phyloP scores from a whole-genome alignment of 2,888 invertebrate genomes.

The Leptopilina syphax region DNA sequence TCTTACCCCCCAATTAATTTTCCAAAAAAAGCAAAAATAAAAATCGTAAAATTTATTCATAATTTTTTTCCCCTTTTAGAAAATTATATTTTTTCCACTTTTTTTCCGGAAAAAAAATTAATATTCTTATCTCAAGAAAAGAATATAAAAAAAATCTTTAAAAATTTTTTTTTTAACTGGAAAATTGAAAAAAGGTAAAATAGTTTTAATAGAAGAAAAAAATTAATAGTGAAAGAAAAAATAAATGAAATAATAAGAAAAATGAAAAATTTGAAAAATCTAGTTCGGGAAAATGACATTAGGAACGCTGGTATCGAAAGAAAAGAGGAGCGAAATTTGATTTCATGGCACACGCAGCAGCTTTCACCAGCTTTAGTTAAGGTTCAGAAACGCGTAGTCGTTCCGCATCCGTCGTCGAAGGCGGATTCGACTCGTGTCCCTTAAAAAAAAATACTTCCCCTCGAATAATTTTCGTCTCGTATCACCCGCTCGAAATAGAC shows the following conservation, averaged over 20 bases:
- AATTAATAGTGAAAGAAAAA: neutral
- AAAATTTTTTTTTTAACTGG: no score
- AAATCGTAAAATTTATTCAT: no score
- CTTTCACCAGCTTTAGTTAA: constrained; percentile 49
- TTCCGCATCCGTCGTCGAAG: constrained; percentile 65
- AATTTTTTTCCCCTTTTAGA: no score
- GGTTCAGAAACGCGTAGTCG: constrained; percentile 60
- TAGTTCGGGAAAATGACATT: neutral
- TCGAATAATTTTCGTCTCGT: constrained; percentile 39
- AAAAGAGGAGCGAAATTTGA: constrained; percentile 59
- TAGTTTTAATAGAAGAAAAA: no score
- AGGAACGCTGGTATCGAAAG: constrained; percentile 50
- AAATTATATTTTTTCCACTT: no score
- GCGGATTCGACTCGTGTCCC: constrained; percentile 54
- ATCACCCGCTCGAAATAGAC: neutral
- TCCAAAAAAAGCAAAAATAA: no score
- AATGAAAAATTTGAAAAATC: neutral
- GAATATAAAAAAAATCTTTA: no score
- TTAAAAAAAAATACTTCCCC: constrained; percentile 21
- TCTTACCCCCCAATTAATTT: no score
- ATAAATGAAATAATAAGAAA: neutral
- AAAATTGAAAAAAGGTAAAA: no score
- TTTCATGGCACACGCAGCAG: constrained; percentile 53
- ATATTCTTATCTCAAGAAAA: no score
- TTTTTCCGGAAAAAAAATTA: no score